Conservation (phyloP, 2,113 vertebrate genomes). For the Psammodynastes pulverulentus region DNA sequence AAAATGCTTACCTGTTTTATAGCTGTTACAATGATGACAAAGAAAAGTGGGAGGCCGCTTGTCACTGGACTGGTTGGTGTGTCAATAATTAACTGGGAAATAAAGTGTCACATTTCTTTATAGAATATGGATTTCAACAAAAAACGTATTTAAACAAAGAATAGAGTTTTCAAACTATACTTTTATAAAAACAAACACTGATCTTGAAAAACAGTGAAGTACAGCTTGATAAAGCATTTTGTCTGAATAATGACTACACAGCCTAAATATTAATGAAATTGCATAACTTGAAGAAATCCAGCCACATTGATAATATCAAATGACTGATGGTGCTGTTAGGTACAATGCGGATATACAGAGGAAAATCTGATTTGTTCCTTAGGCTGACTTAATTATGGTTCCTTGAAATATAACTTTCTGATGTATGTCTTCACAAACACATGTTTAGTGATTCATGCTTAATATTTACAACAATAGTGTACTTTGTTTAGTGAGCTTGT, state of each 20-base stretch:
- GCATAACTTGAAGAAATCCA: background rate
- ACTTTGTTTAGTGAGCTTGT: background rate
- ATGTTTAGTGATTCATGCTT: background rate
- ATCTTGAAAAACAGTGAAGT: background rate
- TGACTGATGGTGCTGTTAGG: background rate
- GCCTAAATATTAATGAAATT: background rate
- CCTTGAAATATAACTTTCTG: background rate
- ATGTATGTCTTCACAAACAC: background rate
- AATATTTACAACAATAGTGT: background rate
- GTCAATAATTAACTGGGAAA: conserved; percentile 90
- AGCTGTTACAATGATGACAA: conserved; percentile 96
- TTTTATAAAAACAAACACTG: background rate
- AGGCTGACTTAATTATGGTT: background rate
- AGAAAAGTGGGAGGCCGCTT: conserved; percentile 93
- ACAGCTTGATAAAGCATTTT: background rate
- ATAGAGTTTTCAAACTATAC: background rate
- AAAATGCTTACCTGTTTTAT: conserved; percentile 88
- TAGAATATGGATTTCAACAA: background rate
- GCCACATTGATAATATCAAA: background rate
- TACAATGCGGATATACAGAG: background rate
- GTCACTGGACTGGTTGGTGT: conserved; percentile 96
- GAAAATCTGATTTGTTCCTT: background rate
- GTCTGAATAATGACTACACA: background rate
- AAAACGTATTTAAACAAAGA: background rate
- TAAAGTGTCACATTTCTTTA: conserved; percentile 1